Base-by-base conservation (phyloP, 2,888 invertebrate species). In the Silvanus unidentatus region DNA sequence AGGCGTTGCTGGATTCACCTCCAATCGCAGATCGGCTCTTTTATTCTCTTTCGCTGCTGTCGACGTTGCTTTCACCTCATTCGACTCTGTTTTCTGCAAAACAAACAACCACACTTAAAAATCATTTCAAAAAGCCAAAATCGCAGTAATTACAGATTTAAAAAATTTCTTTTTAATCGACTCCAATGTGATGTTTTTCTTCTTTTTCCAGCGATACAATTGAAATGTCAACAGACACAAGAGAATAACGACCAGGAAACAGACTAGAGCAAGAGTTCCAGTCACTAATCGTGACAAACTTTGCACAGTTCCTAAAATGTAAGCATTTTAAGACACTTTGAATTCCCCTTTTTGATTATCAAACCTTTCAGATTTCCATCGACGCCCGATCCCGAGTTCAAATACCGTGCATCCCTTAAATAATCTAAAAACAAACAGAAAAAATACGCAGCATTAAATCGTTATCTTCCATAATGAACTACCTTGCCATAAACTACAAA, bases 121-220 rank as follows among this genome's bases (percentile, higher is more conserved):
- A n/a, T n/a, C n/a, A n/a, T n/a, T n/a, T n/a, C n/a, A n/a, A n/a
- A n/a, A n/a, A n/a, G n/a, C n/a, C n/a, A n/a, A n/a, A n/a, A n/a
- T n/a, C n/a, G n/a, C n/a, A n/a, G n/a, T 11, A 9, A 12, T 13
- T 34, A 55, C 54, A 66, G 66, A 55, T 62, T 58, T 45, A 12
- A 32, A 32, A n/a, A 69, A 42, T 52, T 66, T 67, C 12, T 55
- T 53, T 45, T 60, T 64, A 4, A 69, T 48, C 32, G 55, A 62
- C 28, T 55, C 54, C 35, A 64, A 48, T n/a, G 66, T 68, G 37
- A 70, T 60, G 48, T 66, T 64, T 45, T 68, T 66, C 52, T 66
- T 68, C 5, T 59, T 58, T 53, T 66, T 69, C 69, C 69, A 70
- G 58, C 64, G 52, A 48, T 63, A 66, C 2, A 66, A 44, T 54